Conservation (phyloP, 2,113 vertebrate genomes). For the Zosterops hypoxanthus region DNA sequence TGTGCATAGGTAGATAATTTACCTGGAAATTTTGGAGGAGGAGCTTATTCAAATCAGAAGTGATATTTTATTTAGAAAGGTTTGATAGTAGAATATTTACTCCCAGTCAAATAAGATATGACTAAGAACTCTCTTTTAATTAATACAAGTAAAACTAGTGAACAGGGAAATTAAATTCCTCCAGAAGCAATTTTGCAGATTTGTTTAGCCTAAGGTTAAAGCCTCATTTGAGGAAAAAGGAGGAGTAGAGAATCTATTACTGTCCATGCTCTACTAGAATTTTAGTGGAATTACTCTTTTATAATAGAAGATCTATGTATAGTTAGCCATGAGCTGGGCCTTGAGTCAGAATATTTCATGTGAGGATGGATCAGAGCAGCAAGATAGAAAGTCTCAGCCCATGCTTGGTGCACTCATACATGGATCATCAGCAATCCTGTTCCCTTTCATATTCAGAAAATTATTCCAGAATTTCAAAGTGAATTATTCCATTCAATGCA, state of each 20-base stretch:
- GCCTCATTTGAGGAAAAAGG: neutral
- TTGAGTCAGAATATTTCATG: neutral
- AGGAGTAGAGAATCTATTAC: neutral
- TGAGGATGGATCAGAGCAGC: neutral
- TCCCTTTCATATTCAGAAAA: neutral
- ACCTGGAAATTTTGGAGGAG: neutral
- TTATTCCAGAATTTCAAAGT: neutral
- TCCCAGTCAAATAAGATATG: conserved; percentile 11
- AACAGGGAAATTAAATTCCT: conserved; percentile 61
- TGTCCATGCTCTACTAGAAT: neutral
- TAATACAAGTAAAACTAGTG: conserved; percentile 53
- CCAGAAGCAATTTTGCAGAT: conserved; percentile 29
- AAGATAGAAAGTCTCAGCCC: neutral
- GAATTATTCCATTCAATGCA: neutral
- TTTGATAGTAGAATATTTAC: neutral
- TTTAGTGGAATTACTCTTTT: neutral
- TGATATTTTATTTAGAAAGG: neutral
- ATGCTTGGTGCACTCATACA: fast-evolving
- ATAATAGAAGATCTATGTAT: neutral
- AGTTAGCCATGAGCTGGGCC: neutral
- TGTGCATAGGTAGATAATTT: neutral
- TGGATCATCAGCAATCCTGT: neutral
- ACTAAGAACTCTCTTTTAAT: conserved; percentile 42
- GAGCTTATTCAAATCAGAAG: neutral
- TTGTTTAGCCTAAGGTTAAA: conserved; percentile 13